Base-by-base conservation (phyloP, 2,888 invertebrate species). In the Syrphus vitripennis region DNA sequence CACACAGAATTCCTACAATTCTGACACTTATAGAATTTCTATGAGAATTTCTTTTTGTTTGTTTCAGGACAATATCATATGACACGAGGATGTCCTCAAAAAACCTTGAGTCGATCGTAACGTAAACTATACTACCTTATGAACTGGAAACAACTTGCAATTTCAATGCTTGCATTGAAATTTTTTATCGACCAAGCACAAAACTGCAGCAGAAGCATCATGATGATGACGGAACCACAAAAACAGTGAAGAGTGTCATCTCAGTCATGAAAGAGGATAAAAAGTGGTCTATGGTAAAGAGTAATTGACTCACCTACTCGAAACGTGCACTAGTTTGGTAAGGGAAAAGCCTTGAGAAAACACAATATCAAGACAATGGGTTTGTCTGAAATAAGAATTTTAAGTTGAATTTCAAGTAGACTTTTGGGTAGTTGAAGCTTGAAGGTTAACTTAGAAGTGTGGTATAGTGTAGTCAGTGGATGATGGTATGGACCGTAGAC, bases 281-380 rank as follows among this genome's bases (percentile, higher is more conserved):
- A 67, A 67, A 67, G 67, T 67, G 67, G 67, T 67, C 67, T 67
- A 67, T 67, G 67, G 67, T 50, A 67, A 34, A 67, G 67, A 67
- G 67, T 67, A 67, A 67, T 67, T 67, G 67, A 67, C 67, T 67
- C 67, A 67, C 67, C 67, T 67, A 67, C 67, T 67, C 50, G 67
- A 67, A 67, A 67, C 48, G 34, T 50, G 34, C 67, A 50, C 48
- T 48, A 67, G 50, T 50, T 67, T 50, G 67, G 50, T 67, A 21
- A 50, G 34, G 50, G 34, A 67, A 34, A 67, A 50, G 10, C 67
- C 67, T 67, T 67, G 67, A 34, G 34, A 67, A 67, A 14, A 67
- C 14, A 65, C 45, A 65, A 65, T 50, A 50, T 24, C 3, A 67
- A 67, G 50, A 67, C 50, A 67, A 67, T 67, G 50, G 34, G 34